These are phyloP conservation scores for Phodopus roborovskii DNA, from an alignment of 2,113 vertebrate species.

Conservation along the genomic window DNA sequence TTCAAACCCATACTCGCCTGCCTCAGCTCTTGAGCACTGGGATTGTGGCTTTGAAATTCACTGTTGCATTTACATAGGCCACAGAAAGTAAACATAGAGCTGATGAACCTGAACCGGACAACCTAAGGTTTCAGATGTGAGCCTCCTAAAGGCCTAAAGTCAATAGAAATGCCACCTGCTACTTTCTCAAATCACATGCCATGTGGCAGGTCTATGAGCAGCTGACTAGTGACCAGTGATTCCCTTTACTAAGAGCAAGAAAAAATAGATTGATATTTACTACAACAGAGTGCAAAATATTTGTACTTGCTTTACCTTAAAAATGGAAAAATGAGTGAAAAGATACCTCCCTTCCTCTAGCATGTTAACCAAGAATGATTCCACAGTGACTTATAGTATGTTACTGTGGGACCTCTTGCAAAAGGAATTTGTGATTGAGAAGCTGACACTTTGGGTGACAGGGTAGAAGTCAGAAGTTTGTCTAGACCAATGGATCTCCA, in stretches of 20 bases:
- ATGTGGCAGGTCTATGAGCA: not conserved
- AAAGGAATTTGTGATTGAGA: not conserved
- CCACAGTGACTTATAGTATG: not conserved
- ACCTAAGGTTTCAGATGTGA: not conserved
- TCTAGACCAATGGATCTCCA: too few relatives aligned
- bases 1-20: not conserved
- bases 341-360: not conserved
- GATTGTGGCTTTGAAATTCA: not conserved
- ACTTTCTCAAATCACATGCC: not conserved
- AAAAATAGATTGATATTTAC: not conserved
- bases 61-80: not conserved
- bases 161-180: not conserved
- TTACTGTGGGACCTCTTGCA: not conserved
- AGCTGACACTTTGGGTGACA: not conserved
- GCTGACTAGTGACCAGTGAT: not conserved
- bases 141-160: not conserved
- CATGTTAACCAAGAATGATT: not conserved
- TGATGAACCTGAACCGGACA: fast-evolving
- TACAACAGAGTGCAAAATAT: not conserved
- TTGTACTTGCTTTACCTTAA: not conserved
- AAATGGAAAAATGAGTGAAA: not conserved
- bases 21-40: not conserved
- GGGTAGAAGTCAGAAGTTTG: not conserved
- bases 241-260: not conserved
- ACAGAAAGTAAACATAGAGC: not conserved